Evolutionary conservation across 2,888 invertebrate genomes (phyloP), one percentile per base, ranked within the genome.

Genomic region (Gari tellinella): DNA sequence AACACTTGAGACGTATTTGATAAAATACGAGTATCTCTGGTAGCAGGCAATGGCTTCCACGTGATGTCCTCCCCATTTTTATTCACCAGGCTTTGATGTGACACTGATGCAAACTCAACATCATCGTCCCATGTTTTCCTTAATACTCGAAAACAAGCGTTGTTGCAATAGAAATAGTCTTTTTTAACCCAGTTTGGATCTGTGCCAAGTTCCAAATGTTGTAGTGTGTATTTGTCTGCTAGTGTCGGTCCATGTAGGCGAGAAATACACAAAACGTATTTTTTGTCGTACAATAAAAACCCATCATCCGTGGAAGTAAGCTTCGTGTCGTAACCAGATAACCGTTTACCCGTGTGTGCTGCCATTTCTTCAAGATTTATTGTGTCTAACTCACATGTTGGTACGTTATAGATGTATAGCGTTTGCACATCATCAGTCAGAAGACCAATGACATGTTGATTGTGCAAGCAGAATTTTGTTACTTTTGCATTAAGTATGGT

Each of bases 241-340:
- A 62, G 49, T 14, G 15, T 7, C 7, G 70, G 60, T 15, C 64
- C 64, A n/a, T 21, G n/a, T 14, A 37, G 12, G 15, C 60, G 46
- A 2, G 21, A 15, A 3, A 70, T 46, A 26, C 23, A 26, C 14
- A 60, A 26, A n/a, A 41, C 40, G 7, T 41, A 12, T 37, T 58
- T 41, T 7, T 60, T 43, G 26, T 65, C 31, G 26, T 70, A 55
- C 31, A 70, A 17, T 2, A 70, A 37, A 45, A 70, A 70, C 15
- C 70, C 64, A n/a, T 37, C 19, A 14, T 19, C 49, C 3, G 23
- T 45, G 14, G 43, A 17, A 46, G 19, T 52, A 19, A 63, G 5
- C 4, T 52, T 57, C 8, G 38, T 37, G 0, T n/a, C 3, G 37
- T 45, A 0, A 15, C 15, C n/a, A n/a, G n/a, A n/a, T 2, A 41